Conservation (phyloP, 2,797 vertebrate genomes). For the Tragopan temminckii region DNA sequence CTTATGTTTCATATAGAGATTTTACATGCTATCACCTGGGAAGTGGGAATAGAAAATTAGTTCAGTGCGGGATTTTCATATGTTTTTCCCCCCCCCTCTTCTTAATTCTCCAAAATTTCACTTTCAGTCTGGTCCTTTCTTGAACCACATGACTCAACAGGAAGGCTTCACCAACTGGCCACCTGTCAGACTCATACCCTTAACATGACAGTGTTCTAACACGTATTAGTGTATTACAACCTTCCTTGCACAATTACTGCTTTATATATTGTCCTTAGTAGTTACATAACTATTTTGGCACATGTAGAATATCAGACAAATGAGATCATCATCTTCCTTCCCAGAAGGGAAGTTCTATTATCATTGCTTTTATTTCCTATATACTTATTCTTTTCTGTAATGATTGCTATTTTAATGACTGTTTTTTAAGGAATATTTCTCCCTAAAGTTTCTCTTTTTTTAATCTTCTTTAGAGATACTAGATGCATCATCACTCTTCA, state of each 20-base stretch:
- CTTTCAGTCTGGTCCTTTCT: too few relatives aligned
- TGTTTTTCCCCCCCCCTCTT: background rate
- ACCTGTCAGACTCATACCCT: too few relatives aligned
- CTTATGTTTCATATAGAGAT: background rate
- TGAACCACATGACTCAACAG: too few relatives aligned
- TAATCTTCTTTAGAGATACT: constrained; percentile 4
- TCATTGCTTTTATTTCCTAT: constrained; percentile 7
- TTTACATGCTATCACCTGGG: background rate
- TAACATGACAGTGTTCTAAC: background rate
- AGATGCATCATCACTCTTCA: background rate
- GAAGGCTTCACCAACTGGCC: too few relatives aligned
- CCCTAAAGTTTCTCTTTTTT: background rate
- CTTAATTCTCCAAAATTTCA: background rate
- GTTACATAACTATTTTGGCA: constrained; percentile 15
- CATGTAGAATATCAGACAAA: background rate
- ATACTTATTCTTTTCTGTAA: background rate
- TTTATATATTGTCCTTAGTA: background rate
- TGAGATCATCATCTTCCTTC: background rate
- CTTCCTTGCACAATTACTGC: background rate
- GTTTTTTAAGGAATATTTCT: constrained; percentile 40
- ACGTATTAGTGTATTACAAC: background rate
- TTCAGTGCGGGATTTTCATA: background rate
- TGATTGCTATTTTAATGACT: constrained; percentile 32
- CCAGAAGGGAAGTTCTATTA: background rate
- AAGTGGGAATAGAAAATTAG: background rate